Conservation (phyloP, 2,797 vertebrate genomes). For the Melanotaenia nigrans region DNA sequence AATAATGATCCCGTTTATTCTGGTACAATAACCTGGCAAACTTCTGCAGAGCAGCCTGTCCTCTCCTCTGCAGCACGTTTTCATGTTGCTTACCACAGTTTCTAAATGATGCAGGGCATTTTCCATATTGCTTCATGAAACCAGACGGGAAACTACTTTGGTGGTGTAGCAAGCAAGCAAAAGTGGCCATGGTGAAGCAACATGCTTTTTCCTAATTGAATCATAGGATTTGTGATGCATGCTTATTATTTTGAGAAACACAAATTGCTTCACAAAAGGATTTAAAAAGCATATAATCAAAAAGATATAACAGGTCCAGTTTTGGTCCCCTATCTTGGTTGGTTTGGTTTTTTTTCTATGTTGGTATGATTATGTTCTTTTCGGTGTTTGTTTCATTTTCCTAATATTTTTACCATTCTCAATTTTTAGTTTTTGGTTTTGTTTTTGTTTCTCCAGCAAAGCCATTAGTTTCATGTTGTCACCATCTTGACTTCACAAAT, state of each 20-base stretch:
- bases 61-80: neutral
- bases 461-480: conserved; percentile 24
- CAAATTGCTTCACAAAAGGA: neutral
- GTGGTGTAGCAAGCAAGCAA: neutral
- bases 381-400: neutral
- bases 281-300: neutral
- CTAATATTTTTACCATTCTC: neutral
- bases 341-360: conserved; percentile 26
- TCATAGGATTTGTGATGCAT: neutral
- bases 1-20: conserved; percentile 18
- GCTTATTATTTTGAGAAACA: neutral
- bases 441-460: neutral
- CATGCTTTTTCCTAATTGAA: neutral
- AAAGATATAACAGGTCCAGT: conserved; percentile 22
- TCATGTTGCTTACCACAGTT: neutral
- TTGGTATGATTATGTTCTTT: conserved; percentile 6
- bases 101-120: conserved; percentile 7
- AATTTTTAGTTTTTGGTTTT: neutral
- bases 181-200: neutral
- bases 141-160: neutral
- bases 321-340: conserved; percentile 56
- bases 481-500: conserved; percentile 17
- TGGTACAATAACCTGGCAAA: neutral
- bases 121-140: neutral
- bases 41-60: neutral